Evolutionary conservation across 2,888 invertebrate genomes (phyloP).

Genomic region (Nomada fucata): DNA sequence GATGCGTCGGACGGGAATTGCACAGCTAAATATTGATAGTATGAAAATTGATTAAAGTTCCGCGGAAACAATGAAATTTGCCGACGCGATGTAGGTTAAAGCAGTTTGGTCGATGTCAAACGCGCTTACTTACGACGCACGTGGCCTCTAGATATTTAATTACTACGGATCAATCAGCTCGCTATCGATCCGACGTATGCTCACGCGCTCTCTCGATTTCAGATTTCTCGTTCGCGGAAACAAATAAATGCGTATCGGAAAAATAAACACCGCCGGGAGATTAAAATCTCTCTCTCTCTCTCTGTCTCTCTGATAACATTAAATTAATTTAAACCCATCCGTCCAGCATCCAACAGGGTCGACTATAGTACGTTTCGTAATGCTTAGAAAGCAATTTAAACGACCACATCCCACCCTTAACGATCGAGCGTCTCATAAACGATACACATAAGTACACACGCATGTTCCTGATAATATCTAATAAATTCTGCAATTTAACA

Average conservation of each 20-base stretch:
- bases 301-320: too few relatives aligned
- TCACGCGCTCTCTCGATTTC: not conserved
- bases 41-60: constrained; percentile 43
- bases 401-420: constrained; percentile 28
- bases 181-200: constrained; percentile 15
- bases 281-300: too few relatives aligned
- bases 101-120: constrained; percentile 22
- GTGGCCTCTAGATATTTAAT: constrained; percentile 34
- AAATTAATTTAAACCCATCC: not conserved
- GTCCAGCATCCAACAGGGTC: not conserved
- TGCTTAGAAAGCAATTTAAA: constrained; percentile 25
- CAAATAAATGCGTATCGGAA: not conserved
- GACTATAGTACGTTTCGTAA: not conserved
- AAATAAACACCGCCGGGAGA: too few relatives aligned
- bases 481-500: constrained; percentile 66
- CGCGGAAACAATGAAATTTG: constrained; percentile 42
- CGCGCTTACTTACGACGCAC: constrained; percentile 9
- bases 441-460: constrained; percentile 24
- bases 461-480: constrained; percentile 62
- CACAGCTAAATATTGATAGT: constrained; percentile 43
- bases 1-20: constrained; percentile 1
- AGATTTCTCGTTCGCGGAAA: constrained; percentile 12
- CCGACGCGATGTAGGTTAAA: constrained; percentile 11
- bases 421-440: constrained; percentile 31
- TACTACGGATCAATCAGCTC: constrained; percentile 32